Base-by-base conservation (phyloP, 2,797 vertebrate species). In the Acanthurus tractus region DNA sequence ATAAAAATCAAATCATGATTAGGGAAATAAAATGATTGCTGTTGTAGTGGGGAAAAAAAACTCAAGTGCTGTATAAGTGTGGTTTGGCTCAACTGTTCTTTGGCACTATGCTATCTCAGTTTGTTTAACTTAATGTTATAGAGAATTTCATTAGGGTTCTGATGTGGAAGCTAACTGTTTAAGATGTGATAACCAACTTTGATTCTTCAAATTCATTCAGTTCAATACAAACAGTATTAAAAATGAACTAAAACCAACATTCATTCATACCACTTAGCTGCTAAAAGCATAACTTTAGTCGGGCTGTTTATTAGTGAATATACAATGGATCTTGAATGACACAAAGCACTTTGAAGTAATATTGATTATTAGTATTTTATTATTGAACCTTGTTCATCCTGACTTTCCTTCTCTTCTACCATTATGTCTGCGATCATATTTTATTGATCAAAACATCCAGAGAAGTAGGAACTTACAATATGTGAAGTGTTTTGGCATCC, bases 1-100 rank as follows among this genome's bases (percentile, higher is more conserved):
- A 83, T 78, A 64, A 83, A 89, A 87, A 85, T 78, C 73, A 58
- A 90, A 93, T 89, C 83, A 85, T 56, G 25, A 75, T 76, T 63
- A 79, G 44, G 82, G 78, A 85, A 86, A 86, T 87, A 84, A 91
- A 93, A 87, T 78, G 29, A 34, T 81, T 74, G 79, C 74, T 76
- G 74, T 79, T 82, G 81, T 79, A 69, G 86, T 86, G 29, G 29
- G 25, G 80, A 92, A 93, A 76, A 52, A 82, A 68, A 86, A 84
- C 44, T 85, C 54, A 84, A 86, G 73, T 84, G 81, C 55, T 75
- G 70, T 44, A 73, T 76, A 64, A 67, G 6, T 36, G 22, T 52
- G 67, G 38, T 76, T 69, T 56, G 36, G 44, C 56, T 75, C 62
- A 74, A 52, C 22, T 9, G 3, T 69, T 63, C 14, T 63, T 70